Evolutionary conservation across 2,888 invertebrate genomes (phyloP).

Genomic region (Cyaniris semiargus): DNA sequence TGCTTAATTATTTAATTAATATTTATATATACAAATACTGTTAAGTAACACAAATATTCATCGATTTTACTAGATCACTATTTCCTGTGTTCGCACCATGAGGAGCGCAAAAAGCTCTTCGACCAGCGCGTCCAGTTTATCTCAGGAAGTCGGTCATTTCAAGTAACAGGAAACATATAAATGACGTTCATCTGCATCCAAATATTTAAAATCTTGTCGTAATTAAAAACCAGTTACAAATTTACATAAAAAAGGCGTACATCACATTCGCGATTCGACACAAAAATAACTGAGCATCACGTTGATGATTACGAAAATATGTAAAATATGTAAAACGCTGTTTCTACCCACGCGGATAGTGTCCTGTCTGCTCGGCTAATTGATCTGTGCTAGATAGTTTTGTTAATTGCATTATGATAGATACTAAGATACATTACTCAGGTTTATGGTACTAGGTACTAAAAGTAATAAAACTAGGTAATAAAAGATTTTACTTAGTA

Average conservation of each 20-base stretch:
- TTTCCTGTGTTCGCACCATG: neutral
- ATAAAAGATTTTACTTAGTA: too few species aligned
- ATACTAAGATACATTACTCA: neutral
- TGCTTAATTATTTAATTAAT: neutral
- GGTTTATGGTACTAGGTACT: neutral
- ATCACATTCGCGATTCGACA: conserved; percentile 18
- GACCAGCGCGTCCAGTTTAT: neutral
- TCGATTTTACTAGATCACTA: neutral
- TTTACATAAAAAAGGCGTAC: conserved; percentile 11
- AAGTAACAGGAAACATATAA: conserved; percentile 16
- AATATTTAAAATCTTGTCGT: conserved; percentile 20
- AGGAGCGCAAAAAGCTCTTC: neutral
- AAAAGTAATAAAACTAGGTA: too few species aligned
- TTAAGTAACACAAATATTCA: neutral
- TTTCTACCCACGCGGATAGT: neutral
- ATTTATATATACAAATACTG: neutral
- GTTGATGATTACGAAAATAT: conserved; percentile 19
- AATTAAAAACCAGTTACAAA: conserved; percentile 26
- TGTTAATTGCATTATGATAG: neutral
- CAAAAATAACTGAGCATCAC: conserved; percentile 12
- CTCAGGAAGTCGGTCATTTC: neutral
- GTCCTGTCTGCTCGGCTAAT: conserved; percentile 1
- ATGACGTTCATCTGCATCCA: conserved; percentile 8
- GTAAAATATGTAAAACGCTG: neutral
- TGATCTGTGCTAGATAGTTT: conserved; percentile 5